phyloP scores from a whole-genome alignment of 2,888 invertebrate species.

The Meghimatium bilineatum region DNA sequence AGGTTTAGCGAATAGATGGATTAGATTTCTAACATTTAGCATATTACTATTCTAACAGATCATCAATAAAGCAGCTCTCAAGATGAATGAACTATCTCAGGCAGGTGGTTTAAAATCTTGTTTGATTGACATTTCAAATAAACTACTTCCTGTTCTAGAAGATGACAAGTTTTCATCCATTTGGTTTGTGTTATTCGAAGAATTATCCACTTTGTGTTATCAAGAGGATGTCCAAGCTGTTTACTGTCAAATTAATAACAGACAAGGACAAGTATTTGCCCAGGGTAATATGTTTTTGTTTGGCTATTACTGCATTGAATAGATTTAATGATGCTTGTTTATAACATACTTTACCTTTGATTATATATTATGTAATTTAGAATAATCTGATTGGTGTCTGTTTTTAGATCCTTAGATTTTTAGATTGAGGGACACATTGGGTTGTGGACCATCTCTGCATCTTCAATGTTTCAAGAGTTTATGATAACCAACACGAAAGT shows the following conservation, averaged over 20 bases:
- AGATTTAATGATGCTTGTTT: too few species aligned
- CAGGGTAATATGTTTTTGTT: slow-evolving; percentile 1
- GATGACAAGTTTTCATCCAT: slow-evolving; percentile 15
- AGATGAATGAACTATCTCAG: neutral
- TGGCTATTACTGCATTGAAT: neutral
- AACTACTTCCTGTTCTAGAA: slow-evolving; percentile 10
- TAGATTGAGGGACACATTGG: too few species aligned
- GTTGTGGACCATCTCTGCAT: too few species aligned
- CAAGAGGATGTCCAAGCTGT: neutral
- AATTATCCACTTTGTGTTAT: neutral
- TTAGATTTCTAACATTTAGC: too few species aligned
- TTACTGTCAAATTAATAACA: neutral
- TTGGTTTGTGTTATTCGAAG: slow-evolving; percentile 9
- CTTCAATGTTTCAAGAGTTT: neutral
- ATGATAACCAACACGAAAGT: too few species aligned
- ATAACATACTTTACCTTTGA: too few species aligned
- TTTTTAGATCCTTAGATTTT: too few species aligned
- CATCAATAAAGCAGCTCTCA: neutral
- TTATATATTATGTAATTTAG: too few species aligned
- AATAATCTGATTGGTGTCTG: too few species aligned
- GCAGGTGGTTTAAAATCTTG: neutral
- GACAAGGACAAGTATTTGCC: neutral
- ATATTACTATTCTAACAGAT: too few species aligned
- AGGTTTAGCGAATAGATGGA: too few species aligned
- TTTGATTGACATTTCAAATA: neutral